A percentile compares a stretch with the other conserved stretches of the same genome.
Conservation (phyloP, 2,888 invertebrate species). For the Agrotis segetum region DNA sequence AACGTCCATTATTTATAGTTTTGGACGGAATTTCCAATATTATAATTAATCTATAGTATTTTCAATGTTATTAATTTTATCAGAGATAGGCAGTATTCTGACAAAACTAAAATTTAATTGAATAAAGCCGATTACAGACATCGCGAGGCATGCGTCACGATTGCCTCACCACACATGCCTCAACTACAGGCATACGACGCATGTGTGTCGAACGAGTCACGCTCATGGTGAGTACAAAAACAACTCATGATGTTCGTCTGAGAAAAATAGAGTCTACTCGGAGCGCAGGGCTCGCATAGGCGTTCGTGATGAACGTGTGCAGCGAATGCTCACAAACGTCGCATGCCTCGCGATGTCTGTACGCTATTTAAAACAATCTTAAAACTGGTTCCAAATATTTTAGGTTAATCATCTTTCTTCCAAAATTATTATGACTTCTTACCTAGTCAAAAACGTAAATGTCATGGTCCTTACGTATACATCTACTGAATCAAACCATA, state of each 20-base stretch:
- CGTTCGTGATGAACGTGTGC: too few species aligned
- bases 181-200: too few species aligned
- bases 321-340: too few species aligned
- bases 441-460: slow-evolving; percentile 8
- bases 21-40: slow-evolving; percentile 17
- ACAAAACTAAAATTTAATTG: not conserved
- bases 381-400: not conserved
- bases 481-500: slow-evolving; percentile 38
- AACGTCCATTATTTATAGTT: not conserved
- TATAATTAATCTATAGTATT: not conserved
- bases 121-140: not conserved
- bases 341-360: too few species aligned
- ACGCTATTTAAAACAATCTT: too few species aligned
- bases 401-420: not conserved
- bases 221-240: too few species aligned
- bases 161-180: too few species aligned
- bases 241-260: too few species aligned
- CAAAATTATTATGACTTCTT: not conserved
- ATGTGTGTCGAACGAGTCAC: too few species aligned
- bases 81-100: not conserved
- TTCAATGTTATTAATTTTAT: slow-evolving; percentile 11
- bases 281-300: too few species aligned
- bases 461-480: slow-evolving; percentile 12
- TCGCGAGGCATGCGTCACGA: too few species aligned
- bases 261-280: too few species aligned